These are phyloP conservation scores for Sibirionetta formosa DNA, from an alignment of 2,797 vertebrate species.

Conservation along the genomic window DNA sequence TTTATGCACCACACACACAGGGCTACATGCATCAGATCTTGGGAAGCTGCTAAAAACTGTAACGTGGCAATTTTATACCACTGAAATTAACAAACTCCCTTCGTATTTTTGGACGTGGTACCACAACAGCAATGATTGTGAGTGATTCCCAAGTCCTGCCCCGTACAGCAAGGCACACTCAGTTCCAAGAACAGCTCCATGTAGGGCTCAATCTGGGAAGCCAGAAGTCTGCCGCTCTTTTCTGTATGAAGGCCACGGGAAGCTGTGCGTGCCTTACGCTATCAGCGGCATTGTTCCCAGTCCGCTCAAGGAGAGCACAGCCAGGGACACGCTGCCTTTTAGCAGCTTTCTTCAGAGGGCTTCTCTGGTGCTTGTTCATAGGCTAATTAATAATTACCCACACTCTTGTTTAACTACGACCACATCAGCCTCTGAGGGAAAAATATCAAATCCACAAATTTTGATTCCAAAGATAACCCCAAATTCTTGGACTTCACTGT, in stretches of 20 bases:
- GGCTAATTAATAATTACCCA: background rate
- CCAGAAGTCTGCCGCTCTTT: rapidly evolving
- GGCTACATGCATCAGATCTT: background rate
- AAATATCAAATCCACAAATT: background rate
- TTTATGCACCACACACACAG: background rate
- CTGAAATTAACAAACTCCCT: background rate
- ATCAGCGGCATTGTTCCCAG: background rate
- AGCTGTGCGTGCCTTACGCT: background rate
- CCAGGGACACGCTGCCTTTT: background rate
- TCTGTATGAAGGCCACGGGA: background rate
- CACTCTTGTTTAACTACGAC: background rate
- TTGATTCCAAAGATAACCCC: background rate
- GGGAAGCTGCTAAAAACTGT: background rate
- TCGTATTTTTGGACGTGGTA: background rate
- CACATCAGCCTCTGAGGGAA: background rate
- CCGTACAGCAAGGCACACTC: background rate
- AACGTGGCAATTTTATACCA: background rate
- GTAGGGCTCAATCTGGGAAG: background rate
- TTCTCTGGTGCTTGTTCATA: background rate
- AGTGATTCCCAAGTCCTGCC: background rate
- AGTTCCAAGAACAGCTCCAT: background rate
- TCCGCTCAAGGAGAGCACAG: background rate
- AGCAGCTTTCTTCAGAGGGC: background rate
- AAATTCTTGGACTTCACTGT: background rate
- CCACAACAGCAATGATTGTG: rapidly evolving